Evolutionary conservation across 2,888 invertebrate genomes (phyloP).

Genomic region (Rhaphigaster nebulosa): DNA sequence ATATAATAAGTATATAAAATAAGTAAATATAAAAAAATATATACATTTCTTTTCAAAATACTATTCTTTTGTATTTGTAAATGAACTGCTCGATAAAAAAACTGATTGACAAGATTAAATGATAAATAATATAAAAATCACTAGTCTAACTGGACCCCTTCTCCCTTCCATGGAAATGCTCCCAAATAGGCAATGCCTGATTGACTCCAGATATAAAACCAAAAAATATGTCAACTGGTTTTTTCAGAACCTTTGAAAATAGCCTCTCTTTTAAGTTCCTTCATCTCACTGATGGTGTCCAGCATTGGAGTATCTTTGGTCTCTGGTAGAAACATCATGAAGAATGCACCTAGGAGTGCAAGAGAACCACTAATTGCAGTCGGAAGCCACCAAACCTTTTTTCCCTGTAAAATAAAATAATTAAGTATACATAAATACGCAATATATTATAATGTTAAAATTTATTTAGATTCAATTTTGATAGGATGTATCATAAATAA

Average conservation of each 20-base stretch:
- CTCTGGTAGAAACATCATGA: conserved; percentile 74
- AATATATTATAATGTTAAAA: no score
- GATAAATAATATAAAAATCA: background rate
- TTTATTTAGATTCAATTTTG: no score
- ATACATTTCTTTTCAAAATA: no score
- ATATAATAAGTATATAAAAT: no score
- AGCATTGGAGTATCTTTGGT: conserved; percentile 73
- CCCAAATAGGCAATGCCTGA: no score
- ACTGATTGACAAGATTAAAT: no score
- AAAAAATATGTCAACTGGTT: background rate
- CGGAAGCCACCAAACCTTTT: conserved; percentile 72
- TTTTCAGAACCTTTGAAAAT: background rate
- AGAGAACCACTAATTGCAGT: conserved; percentile 74
- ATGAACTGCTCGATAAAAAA: no score
- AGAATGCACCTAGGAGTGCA: conserved; percentile 71
- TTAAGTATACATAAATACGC: background rate
- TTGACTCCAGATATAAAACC: background rate
- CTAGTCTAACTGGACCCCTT: no score
- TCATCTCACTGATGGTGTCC: conserved; percentile 69
- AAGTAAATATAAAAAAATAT: no score
- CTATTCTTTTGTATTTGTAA: no score
- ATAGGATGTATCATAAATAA: no score
- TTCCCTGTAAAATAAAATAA: conserved; percentile 68
- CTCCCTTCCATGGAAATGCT: no score
- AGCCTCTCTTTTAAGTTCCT: conserved; percentile 62